phyloP scores from a whole-genome alignment of 2,113 vertebrate genomes.

The Saimiri boliviensis region DNA sequence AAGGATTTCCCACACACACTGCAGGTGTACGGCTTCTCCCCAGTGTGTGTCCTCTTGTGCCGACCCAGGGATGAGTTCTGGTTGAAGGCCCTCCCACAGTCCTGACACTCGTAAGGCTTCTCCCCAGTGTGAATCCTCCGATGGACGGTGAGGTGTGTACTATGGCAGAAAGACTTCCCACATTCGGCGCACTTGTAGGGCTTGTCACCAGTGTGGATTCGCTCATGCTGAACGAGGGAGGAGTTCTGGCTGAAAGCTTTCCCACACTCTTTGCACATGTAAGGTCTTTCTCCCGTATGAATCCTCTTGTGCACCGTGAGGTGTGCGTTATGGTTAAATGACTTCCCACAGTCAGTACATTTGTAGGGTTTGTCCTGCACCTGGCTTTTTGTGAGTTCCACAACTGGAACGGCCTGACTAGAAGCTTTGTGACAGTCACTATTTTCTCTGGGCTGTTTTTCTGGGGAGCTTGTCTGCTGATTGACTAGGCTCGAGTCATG shows the following conservation, averaged over 20 bases:
- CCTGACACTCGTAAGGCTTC: slow-evolving; percentile 72
- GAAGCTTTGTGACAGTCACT: not conserved
- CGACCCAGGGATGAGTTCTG: slow-evolving; percentile 76
- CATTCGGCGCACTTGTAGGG: slow-evolving; percentile 80
- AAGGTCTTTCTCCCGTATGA: slow-evolving; percentile 69
- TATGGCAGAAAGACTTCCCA: slow-evolving; percentile 78
- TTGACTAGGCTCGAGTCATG: accelerated
- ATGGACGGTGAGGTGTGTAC: slow-evolving; percentile 82
- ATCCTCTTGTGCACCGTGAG: slow-evolving; percentile 74
- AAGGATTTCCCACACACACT: slow-evolving; percentile 77
- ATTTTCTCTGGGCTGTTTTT: not conserved
- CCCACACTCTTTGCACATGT: slow-evolving; percentile 72
- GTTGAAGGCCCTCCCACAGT: slow-evolving; percentile 77
- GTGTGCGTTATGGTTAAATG: slow-evolving; percentile 76
- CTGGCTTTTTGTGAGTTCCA: not conserved
- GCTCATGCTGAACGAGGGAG: slow-evolving; percentile 71
- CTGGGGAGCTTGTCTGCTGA: not conserved
- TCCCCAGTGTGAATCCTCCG: slow-evolving; percentile 77
- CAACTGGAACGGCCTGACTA: accelerated
- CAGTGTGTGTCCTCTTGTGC: slow-evolving; percentile 67
- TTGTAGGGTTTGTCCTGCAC: slow-evolving; percentile 74
- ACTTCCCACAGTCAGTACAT: slow-evolving; percentile 77
- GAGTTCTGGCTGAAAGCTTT: slow-evolving; percentile 81
- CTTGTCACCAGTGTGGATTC: slow-evolving; percentile 74
- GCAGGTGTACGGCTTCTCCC: slow-evolving; percentile 72